Evolutionary conservation across 1,140 invertebrate species (phyloP).

Genomic region (Lanistes nyassanus): DNA sequence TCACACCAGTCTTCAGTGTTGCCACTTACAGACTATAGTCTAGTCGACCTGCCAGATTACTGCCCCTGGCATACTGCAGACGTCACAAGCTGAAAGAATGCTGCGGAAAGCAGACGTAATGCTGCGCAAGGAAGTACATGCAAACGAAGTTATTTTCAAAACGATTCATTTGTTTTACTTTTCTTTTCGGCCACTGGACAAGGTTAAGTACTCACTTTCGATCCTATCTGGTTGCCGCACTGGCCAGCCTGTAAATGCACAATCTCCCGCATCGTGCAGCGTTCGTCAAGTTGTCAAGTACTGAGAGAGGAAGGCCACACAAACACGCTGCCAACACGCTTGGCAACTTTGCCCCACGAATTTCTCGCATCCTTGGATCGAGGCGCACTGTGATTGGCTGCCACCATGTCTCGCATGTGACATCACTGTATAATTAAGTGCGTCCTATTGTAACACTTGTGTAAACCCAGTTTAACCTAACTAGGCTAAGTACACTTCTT

Average conservation of each 20-base stretch:
- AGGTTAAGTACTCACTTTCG: constrained; percentile 71
- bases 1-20: too few species aligned
- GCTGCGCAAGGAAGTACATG: not conserved
- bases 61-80: too few species aligned
- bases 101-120: not conserved
- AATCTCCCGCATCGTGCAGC: constrained; percentile 80
- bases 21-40: too few species aligned
- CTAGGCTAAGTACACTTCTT: too few species aligned
- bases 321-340: too few species aligned
- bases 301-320: not conserved
- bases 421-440: not conserved
- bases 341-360: too few species aligned
- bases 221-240: constrained; percentile 81
- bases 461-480: too few species aligned
- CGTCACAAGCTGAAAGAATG: not conserved
- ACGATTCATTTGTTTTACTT: too few species aligned
- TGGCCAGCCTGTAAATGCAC: constrained; percentile 82
- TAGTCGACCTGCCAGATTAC: too few species aligned
- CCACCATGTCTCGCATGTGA: not conserved
- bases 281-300: constrained; percentile 68
- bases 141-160: not conserved
- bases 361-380: not conserved
- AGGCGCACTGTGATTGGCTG: not conserved
- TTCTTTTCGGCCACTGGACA: not conserved
- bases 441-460: too few species aligned